These are phyloP conservation scores for Drosophila sucinea DNA, from an alignment of 1,140 invertebrate species.

Conservation along the genomic window DNA sequence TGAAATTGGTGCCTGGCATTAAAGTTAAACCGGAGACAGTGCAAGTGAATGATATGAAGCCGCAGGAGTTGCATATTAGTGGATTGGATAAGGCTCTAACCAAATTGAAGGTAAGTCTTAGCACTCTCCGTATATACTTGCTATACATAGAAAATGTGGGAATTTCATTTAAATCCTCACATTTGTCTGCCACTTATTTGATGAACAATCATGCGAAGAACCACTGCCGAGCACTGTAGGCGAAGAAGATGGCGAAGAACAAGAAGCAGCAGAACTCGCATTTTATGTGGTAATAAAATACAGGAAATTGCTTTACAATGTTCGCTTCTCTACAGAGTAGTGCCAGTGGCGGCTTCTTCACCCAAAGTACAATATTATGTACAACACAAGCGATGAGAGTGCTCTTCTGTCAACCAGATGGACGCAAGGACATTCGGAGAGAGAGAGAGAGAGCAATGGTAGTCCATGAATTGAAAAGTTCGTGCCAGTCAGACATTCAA, in stretches of 20 bases:
- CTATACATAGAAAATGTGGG: background rate
- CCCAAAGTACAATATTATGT: slow-evolving; percentile 67
- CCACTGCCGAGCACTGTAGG: background rate
- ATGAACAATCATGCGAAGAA: slow-evolving; percentile 43
- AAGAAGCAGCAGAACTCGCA: slow-evolving; percentile 36
- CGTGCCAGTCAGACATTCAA: slow-evolving; percentile 39
- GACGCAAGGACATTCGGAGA: slow-evolving; percentile 22
- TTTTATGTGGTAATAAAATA: slow-evolving; percentile 66
- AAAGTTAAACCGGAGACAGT: slow-evolving; percentile 63
- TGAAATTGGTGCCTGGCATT: slow-evolving; percentile 79
- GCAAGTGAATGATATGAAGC: slow-evolving; percentile 55
- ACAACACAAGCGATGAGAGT: slow-evolving; percentile 61
- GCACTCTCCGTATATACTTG: background rate
- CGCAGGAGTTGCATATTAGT: slow-evolving; percentile 75
- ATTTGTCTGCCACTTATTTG: slow-evolving; percentile 33
- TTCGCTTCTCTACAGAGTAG: slow-evolving; percentile 27
- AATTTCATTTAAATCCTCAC: slow-evolving; percentile 20
- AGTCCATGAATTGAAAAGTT: slow-evolving; percentile 60
- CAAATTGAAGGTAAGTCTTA: slow-evolving; percentile 74
- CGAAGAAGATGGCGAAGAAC: slow-evolving; percentile 9
- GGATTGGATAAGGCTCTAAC: slow-evolving; percentile 79
- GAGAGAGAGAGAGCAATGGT: background rate
- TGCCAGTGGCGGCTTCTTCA: slow-evolving; percentile 38
- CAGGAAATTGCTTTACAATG: slow-evolving; percentile 72
- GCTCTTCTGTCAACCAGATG: slow-evolving; percentile 17